Conservation (phyloP, 2,113 vertebrate genomes). For the Odobenus rosmarus region DNA sequence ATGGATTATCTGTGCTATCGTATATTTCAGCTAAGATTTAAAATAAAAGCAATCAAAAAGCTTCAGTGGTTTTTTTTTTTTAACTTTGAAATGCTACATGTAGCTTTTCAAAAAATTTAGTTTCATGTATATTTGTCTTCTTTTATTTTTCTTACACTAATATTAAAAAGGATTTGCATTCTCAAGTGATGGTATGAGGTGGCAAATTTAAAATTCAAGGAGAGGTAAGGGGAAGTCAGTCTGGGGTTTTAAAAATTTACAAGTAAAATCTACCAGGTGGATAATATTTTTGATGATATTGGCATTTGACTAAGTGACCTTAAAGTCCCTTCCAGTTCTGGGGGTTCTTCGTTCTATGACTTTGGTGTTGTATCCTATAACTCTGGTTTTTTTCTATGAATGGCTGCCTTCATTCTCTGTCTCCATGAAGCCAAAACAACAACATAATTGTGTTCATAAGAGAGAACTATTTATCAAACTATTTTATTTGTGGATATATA, state of each 20-base stretch:
- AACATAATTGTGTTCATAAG: not conserved
- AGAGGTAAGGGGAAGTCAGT: not conserved
- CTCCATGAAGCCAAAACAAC: not conserved
- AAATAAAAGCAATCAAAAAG: not conserved
- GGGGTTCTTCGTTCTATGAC: not conserved
- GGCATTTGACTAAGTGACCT: not conserved
- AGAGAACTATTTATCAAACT: conserved; percentile 14
- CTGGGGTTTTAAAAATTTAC: not conserved
- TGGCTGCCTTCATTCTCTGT: not conserved
- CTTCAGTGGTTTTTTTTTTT: not conserved
- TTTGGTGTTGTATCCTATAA: not conserved
- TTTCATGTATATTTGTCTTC: not conserved
- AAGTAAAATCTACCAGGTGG: not conserved
- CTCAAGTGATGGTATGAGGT: not conserved
- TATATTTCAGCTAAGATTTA: not conserved
- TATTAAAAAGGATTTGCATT: not conserved
- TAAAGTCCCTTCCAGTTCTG: not conserved
- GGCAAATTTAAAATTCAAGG: not conserved
- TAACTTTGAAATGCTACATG: not conserved
- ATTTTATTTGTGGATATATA: conserved; percentile 33
- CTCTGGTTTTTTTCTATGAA: conserved; percentile 29
- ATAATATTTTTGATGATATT: not conserved
- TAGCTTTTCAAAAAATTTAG: not conserved
- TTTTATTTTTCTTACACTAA: conserved; percentile 8
- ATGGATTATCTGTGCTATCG: not conserved